These are phyloP conservation scores for Noctua fimbriata DNA, from an alignment of 2,888 invertebrate species.

Conservation along the genomic window DNA sequence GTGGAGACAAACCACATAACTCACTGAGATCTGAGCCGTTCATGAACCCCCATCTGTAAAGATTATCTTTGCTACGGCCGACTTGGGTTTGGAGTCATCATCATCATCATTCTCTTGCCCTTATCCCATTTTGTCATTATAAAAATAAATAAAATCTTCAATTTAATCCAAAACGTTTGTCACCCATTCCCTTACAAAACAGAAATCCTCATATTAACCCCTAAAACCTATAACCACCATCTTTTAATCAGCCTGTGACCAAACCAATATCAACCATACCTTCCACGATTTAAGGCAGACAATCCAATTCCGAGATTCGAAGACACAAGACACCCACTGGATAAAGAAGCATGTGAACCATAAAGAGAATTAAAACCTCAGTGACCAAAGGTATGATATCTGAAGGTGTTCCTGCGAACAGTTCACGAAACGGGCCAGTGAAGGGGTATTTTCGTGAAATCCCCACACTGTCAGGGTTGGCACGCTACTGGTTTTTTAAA, in stretches of 20 bases:
- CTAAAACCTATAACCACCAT: slow-evolving; percentile 8
- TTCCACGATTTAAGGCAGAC: not conserved
- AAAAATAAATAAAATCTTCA: too few species aligned
- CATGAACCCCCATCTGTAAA: too few species aligned
- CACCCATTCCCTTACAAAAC: not conserved
- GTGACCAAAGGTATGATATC: slow-evolving; percentile 55
- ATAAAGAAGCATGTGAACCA: slow-evolving; percentile 42
- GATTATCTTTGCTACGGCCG: too few species aligned
- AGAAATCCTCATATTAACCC: not conserved
- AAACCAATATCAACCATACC: not conserved
- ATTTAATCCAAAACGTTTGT: too few species aligned
- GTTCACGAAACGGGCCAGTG: slow-evolving; percentile 54
- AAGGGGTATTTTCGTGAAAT: slow-evolving; percentile 62
- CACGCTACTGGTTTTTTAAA: not conserved
- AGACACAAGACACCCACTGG: slow-evolving; percentile 51
- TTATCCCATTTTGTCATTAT: too few species aligned
- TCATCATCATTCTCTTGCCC: too few species aligned
- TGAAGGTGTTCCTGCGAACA: slow-evolving; percentile 58
- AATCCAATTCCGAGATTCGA: slow-evolving; percentile 3
- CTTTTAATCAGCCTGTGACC: not conserved
- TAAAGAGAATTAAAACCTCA: slow-evolving; percentile 64
- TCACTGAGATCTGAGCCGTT: too few species aligned
- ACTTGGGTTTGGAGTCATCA: too few species aligned
- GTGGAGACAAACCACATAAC: too few species aligned
- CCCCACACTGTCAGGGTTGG: slow-evolving; percentile 56